These are phyloP conservation scores for Itoplectis maculator DNA, from an alignment of 2,888 invertebrate species.

Conservation along the genomic window DNA sequence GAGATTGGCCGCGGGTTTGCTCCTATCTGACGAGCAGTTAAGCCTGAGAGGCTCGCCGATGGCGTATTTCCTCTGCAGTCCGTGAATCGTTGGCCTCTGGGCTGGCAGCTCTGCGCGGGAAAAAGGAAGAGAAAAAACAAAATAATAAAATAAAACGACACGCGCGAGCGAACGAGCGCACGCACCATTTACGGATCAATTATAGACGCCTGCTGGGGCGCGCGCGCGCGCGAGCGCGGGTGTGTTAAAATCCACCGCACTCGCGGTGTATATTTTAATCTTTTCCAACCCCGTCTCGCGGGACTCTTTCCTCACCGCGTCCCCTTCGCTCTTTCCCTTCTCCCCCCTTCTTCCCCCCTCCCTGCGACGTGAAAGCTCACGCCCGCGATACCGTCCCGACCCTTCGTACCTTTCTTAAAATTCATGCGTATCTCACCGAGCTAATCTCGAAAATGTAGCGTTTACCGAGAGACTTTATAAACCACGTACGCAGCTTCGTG, in stretches of 20 bases:
- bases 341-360: not conserved
- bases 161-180: slow-evolving; percentile 36
- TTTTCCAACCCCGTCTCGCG: slow-evolving; percentile 58
- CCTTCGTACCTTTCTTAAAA: slow-evolving; percentile 56
- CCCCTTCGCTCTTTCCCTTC: not conserved
- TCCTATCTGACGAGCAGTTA: slow-evolving; percentile 81
- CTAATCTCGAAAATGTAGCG: slow-evolving; percentile 54
- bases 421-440: slow-evolving; percentile 59
- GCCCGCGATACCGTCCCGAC: slow-evolving; percentile 31
- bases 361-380: slow-evolving; percentile 20
- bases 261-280: slow-evolving; percentile 29
- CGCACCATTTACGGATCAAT: slow-evolving; percentile 63
- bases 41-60: slow-evolving; percentile 79
- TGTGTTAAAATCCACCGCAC: slow-evolving; percentile 50
- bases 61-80: slow-evolving; percentile 81
- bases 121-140: not conserved
- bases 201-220: slow-evolving; percentile 54
- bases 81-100: slow-evolving; percentile 81
- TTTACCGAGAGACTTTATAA: slow-evolving; percentile 9
- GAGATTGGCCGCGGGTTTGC: slow-evolving; percentile 82
- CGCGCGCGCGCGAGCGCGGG: no score
- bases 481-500: not conserved
- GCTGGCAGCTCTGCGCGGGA: slow-evolving; percentile 78
- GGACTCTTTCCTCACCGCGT: slow-evolving; percentile 48
- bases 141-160: not conserved